Conservation (phyloP, 2,113 vertebrate species). For the Egretta garzetta region DNA sequence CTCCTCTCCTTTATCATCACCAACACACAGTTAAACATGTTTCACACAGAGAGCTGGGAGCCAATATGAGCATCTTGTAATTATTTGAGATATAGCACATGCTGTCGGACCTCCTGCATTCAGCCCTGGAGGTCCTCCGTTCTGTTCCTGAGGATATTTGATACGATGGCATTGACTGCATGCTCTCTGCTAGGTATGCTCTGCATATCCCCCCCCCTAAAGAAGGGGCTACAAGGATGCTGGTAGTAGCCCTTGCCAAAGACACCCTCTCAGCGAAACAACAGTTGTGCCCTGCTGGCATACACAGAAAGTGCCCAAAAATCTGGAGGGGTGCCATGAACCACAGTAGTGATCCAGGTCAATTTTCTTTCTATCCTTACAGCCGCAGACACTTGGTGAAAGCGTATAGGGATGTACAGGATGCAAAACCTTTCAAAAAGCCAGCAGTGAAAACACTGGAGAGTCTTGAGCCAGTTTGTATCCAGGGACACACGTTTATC, state of each 20-base stretch:
- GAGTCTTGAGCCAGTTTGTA: neutral
- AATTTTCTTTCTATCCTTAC: neutral
- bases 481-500: neutral
- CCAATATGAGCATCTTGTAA: constrained; percentile 5
- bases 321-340: neutral
- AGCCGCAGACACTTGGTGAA: neutral
- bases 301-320: neutral
- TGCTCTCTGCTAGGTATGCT: neutral
- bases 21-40: neutral
- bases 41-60: neutral
- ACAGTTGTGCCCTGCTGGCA: neutral
- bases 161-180: neutral
- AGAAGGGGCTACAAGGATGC: neutral
- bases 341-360: neutral
- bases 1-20: constrained; percentile 7
- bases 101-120: neutral
- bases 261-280: neutral
- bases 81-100: neutral
- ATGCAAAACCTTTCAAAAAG: neutral
- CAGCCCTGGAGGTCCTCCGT: neutral
- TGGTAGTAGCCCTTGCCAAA: neutral
- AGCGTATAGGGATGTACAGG: neutral
- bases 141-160: neutral
- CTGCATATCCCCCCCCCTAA: neutral
- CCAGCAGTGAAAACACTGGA: neutral